phyloP scores from a whole-genome alignment of 2,113 vertebrate species.

The Hirundichthys speculiger region DNA sequence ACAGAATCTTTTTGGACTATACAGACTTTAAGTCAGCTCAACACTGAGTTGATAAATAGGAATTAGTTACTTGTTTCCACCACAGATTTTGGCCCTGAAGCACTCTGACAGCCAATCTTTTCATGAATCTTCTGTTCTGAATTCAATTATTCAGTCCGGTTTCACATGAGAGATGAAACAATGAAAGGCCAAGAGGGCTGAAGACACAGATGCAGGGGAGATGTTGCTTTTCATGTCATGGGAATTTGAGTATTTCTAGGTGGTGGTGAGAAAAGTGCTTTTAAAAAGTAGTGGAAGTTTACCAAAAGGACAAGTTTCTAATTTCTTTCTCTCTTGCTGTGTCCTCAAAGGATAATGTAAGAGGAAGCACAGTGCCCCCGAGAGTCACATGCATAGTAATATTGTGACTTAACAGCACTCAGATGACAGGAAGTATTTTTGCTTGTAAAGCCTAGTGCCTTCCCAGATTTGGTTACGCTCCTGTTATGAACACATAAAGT shows the following conservation, averaged over 20 bases:
- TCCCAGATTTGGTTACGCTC: constrained; percentile 25
- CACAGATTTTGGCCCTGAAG: constrained; percentile 14
- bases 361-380: constrained; percentile 1
- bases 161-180: constrained; percentile 26
- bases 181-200: constrained; percentile 20
- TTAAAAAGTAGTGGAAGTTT: constrained; percentile 19
- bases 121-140: constrained; percentile 57
- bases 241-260: constrained; percentile 11
- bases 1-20: no score
- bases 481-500: constrained; percentile 13
- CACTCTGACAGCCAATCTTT: constrained; percentile 47
- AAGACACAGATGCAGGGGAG: constrained; percentile 17
- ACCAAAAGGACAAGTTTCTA: neutral
- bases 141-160: constrained; percentile 69
- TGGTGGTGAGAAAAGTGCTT: constrained; percentile 3
- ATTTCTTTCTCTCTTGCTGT: neutral
- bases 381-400: constrained; percentile 35
- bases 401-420: constrained; percentile 31
- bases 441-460: constrained; percentile 30
- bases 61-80: neutral
- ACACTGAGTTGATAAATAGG: no score
- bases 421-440: constrained; percentile 51
- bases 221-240: neutral
- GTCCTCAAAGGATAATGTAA: constrained; percentile 15
- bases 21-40: no score